Conservation (phyloP, 2,888 invertebrate species). For the Argyresthia albistria region DNA sequence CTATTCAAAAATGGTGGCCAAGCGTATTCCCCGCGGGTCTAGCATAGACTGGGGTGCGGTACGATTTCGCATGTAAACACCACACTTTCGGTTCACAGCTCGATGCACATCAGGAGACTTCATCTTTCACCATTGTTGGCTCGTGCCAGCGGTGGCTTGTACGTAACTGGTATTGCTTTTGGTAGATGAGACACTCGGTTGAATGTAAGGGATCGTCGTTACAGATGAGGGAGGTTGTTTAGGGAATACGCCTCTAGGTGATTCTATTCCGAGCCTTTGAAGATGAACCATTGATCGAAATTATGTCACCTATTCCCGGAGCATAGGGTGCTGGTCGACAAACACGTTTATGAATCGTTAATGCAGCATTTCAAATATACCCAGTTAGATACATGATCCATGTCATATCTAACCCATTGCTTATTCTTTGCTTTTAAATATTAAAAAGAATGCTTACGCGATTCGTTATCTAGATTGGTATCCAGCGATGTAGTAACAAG, state of each 20-base stretch:
- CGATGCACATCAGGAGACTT: constrained; percentile 70
- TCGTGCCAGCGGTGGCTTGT: constrained; percentile 32
- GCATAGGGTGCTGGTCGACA: too few relatives aligned
- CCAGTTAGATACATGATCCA: too few relatives aligned
- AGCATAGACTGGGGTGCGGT: constrained; percentile 54
- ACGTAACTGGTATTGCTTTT: background rate
- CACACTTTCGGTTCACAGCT: constrained; percentile 69
- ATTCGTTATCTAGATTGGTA: constrained; percentile 47
- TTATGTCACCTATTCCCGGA: too few relatives aligned
- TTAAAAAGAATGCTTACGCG: constrained; percentile 50
- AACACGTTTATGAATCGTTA: too few relatives aligned
- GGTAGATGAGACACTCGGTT: too few relatives aligned
- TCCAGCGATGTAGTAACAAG: constrained; percentile 52
- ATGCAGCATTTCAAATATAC: too few relatives aligned
- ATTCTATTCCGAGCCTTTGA: too few relatives aligned
- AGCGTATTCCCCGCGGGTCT: too few relatives aligned
- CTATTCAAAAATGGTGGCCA: constrained; percentile 16
- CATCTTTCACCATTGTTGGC: constrained; percentile 70
- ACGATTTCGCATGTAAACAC: constrained; percentile 66
- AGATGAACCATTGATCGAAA: too few relatives aligned
- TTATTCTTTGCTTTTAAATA: constrained; percentile 39
- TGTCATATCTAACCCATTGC: constrained; percentile 4
- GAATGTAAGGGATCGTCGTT: background rate
- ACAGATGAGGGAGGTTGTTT: background rate
- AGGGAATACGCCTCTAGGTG: too few relatives aligned